Evolutionary conservation across 2,888 invertebrate genomes (phyloP).

Genomic region (Drosophila limbata): DNA sequence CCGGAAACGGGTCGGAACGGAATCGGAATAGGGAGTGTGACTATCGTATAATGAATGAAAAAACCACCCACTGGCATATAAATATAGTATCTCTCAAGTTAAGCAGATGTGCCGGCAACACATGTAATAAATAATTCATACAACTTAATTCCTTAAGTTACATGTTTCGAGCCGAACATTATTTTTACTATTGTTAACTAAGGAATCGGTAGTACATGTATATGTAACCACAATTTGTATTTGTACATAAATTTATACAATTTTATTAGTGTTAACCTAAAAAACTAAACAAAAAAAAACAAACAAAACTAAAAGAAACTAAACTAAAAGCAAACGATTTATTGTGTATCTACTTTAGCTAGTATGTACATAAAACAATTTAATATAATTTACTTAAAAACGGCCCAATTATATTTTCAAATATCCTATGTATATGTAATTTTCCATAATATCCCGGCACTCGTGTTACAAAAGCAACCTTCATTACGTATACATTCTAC

Average conservation of each 20-base stretch:
- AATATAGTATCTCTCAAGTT: constrained; percentile 24
- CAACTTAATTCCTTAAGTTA: constrained; percentile 70
- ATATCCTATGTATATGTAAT: constrained; percentile 25
- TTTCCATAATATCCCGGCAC: constrained; percentile 48
- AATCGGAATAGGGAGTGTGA: constrained; percentile 14
- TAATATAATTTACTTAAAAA: constrained; percentile 51
- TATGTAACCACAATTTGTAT: constrained; percentile 67
- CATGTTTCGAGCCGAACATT: constrained; percentile 59
- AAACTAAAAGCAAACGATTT: constrained; percentile 48
- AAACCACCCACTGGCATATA: constrained; percentile 19
- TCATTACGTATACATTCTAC: constrained; percentile 41
- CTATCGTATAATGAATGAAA: constrained; percentile 20
- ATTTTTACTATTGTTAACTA: constrained; percentile 73
- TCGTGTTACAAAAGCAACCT: constrained; percentile 67
- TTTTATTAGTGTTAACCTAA: constrained; percentile 68
- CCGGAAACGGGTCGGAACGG: constrained; percentile 25
- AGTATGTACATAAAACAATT: constrained; percentile 56
- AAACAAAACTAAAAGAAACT: background rate
- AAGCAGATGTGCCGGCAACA: constrained; percentile 52
- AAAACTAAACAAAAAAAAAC: constrained; percentile 27
- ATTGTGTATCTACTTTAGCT: constrained; percentile 43
- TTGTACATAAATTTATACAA: constrained; percentile 70
- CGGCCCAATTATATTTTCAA: constrained; percentile 43
- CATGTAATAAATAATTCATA: constrained; percentile 73
- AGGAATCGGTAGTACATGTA: constrained; percentile 42